These are phyloP conservation scores for Drosophila mercatorum DNA, from an alignment of 2,888 invertebrate species.

Conservation along the genomic window DNA sequence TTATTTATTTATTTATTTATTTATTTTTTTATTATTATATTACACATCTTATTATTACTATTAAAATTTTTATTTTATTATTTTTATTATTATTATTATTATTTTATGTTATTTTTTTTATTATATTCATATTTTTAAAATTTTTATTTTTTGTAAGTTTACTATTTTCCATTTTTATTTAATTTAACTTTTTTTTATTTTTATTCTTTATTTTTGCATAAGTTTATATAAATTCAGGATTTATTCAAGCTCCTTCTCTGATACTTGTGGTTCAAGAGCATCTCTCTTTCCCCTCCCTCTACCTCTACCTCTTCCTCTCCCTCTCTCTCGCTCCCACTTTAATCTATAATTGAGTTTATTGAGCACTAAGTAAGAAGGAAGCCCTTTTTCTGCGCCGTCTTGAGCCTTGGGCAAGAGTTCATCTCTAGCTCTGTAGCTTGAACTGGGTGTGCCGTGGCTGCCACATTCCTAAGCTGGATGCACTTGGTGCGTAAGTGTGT, in stretches of 20 bases:
- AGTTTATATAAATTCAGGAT: neutral
- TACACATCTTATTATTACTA: too few relatives aligned
- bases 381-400: neutral
- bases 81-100: too few relatives aligned
- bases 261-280: neutral
- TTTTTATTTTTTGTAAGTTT: too few relatives aligned
- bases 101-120: too few relatives aligned
- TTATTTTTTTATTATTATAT: too few relatives aligned
- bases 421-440: constrained; percentile 31
- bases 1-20: too few relatives aligned
- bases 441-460: constrained; percentile 45
- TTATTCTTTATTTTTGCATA: too few relatives aligned
- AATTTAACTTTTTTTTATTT: too few relatives aligned
- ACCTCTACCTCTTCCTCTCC: neutral
- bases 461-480: constrained; percentile 38
- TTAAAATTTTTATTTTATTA: too few relatives aligned
- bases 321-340: neutral
- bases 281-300: neutral
- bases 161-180: too few relatives aligned
- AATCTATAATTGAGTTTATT: constrained; percentile 2
- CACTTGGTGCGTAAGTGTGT: constrained; percentile 2
- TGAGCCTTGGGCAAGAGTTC: constrained; percentile 14
- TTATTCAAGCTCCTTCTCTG: neutral
- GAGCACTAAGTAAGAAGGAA: neutral
- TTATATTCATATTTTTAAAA: too few relatives aligned